A percentile compares a stretch with the other conserved stretches of the same genome.
Evolutionary conservation across 2,888 invertebrate genomes (phyloP).

Genomic region (Agelastica alni): DNA sequence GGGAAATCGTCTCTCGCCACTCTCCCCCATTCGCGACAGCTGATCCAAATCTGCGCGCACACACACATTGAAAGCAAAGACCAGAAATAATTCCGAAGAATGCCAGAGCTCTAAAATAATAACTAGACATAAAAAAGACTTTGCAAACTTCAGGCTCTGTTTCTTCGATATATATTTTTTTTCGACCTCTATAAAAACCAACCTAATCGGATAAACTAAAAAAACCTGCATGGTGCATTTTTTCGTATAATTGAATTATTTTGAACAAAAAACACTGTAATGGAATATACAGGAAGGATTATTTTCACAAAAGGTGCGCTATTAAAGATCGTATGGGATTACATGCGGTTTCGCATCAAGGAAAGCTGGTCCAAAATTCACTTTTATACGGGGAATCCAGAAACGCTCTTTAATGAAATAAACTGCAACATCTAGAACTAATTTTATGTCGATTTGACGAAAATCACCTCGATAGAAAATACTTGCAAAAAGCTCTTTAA

Average conservation of each 20-base stretch:
- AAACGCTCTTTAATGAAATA: too few species aligned
- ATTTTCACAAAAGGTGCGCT: neutral
- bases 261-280: conserved; percentile 18
- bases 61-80: conserved; percentile 33
- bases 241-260: conserved; percentile 30
- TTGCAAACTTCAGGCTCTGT: conserved; percentile 18
- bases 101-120: conserved; percentile 35
- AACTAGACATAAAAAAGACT: conserved; percentile 35
- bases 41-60: conserved; percentile 27
- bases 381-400: too few species aligned
- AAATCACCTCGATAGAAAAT: too few species aligned
- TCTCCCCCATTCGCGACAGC: conserved; percentile 27
- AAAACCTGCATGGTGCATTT: conserved; percentile 22
- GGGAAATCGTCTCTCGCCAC: too few species aligned
- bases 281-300: conserved; percentile 10
- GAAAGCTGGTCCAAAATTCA: too few species aligned
- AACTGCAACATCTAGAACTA: too few species aligned
- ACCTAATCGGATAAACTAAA: conserved; percentile 29
- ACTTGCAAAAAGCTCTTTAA: too few species aligned
- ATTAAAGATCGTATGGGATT: neutral
- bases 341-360: too few species aligned
- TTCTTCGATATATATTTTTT: conserved; percentile 18
- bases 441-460: too few species aligned
- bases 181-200: conserved; percentile 21
- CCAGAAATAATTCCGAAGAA: conserved; percentile 40